phyloP scores from a whole-genome alignment of 1,140 invertebrate species.

The Atta texana region DNA sequence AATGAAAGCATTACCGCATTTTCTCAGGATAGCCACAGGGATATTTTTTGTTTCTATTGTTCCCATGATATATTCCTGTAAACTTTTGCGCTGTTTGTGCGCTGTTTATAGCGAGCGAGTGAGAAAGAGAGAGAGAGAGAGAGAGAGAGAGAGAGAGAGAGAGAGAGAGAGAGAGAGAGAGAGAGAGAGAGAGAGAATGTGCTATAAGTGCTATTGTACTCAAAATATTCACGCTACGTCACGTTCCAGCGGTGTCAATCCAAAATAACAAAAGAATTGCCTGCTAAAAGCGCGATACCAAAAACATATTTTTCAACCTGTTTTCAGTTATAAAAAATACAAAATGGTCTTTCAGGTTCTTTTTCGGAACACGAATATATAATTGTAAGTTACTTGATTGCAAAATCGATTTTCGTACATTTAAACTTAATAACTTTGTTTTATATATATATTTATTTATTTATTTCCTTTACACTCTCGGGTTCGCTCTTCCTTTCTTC shows the following conservation, averaged over 20 bases:
- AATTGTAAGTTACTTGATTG: not conserved
- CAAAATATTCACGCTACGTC: constrained; percentile 4
- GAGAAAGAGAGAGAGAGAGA: not conserved
- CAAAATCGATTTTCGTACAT: not conserved
- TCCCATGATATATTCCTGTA: too few relatives aligned
- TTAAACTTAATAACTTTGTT: constrained; percentile 9
- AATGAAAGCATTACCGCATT: constrained; percentile 35
- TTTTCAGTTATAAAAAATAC: not conserved
- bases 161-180: not conserved
- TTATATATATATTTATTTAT: not conserved
- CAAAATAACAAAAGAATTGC: not conserved
- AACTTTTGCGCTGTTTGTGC: not conserved
- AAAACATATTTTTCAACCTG: too few relatives aligned
- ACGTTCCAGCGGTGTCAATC: not conserved
- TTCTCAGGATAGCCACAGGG: not conserved
- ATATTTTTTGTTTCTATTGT: constrained; percentile 31
- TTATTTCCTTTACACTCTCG: not conserved
- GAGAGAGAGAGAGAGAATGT: not conserved
- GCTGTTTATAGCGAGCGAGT: not conserved
- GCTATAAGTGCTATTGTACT: not conserved
- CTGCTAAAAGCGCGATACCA: not conserved
- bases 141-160: not conserved
- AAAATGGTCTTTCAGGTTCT: not conserved
- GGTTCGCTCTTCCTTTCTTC: not conserved
- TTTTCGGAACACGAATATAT: not conserved